Conservation (phyloP, 1,140 invertebrate species). For the Scylla paramamosain region DNA sequence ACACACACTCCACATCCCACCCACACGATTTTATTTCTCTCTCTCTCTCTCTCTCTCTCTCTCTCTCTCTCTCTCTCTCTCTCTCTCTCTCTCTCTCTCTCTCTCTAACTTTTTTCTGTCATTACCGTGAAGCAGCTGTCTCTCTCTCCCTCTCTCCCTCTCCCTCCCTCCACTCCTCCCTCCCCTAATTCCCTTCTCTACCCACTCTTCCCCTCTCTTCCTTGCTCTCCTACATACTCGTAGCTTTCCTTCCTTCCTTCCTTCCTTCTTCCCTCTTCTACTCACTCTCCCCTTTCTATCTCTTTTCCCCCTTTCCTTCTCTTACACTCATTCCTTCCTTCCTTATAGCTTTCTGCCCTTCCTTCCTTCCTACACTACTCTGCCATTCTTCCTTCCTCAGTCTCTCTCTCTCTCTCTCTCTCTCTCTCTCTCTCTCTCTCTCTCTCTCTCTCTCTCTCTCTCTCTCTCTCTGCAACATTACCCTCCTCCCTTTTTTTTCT, state of each 20-base stretch:
- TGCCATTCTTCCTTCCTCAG: neutral
- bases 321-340: neutral
- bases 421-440: constrained; percentile 47
- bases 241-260: neutral
- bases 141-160: neutral
- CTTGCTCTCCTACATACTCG: neutral
- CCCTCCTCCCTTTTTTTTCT: neutral
- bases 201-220: neutral
- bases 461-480: constrained; percentile 24
- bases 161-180: neutral
- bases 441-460: constrained; percentile 12
- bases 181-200: neutral
- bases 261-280: neutral
- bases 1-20: no score
- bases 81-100: neutral
- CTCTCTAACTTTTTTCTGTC: neutral
- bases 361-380: neutral
- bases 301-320: neutral
- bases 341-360: neutral
- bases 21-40: neutral
- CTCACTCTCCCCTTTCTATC: neutral
- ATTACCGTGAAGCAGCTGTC: neutral
- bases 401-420: constrained; percentile 12
- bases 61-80: neutral
- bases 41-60: neutral